A percentile compares a stretch with the other conserved stretches of the same genome.
Conservation (phyloP, 2,888 invertebrate genomes). For the Elaeidobius kamerunicus region DNA sequence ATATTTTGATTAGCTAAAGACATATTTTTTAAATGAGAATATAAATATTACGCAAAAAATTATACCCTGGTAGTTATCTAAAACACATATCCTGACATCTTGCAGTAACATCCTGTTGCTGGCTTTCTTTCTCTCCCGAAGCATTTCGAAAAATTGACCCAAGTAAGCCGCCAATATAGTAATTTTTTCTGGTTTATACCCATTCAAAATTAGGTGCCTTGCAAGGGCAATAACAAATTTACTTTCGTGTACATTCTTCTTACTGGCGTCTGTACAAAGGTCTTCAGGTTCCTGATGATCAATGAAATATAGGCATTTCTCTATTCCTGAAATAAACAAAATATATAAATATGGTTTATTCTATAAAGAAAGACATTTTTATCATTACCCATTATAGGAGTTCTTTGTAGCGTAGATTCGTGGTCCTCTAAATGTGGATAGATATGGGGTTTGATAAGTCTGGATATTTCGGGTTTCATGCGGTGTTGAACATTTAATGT, state of each 20-base stretch:
- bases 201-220: slow-evolving; percentile 59
- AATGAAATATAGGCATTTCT: slow-evolving; percentile 20
- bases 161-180: slow-evolving; percentile 72
- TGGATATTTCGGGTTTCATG: slow-evolving; percentile 67
- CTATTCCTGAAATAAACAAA: slow-evolving; percentile 10
- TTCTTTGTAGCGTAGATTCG: slow-evolving; percentile 32
- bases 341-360: no score
- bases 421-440: slow-evolving; percentile 65
- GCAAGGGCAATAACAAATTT: slow-evolving; percentile 60
- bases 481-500: slow-evolving; percentile 64
- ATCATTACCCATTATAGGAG: slow-evolving; percentile 14
- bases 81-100: slow-evolving; percentile 61
- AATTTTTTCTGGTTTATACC: slow-evolving; percentile 60
- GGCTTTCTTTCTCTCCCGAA: slow-evolving; percentile 47
- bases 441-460: slow-evolving; percentile 61
- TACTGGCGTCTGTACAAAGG: slow-evolving; percentile 56
- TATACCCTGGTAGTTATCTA: slow-evolving; percentile 71
- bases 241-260: slow-evolving; percentile 64
- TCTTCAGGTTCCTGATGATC: slow-evolving; percentile 49
- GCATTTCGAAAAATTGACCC: slow-evolving; percentile 63
- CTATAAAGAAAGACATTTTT: background rate
- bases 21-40: no score
- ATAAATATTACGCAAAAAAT: slow-evolving; percentile 7
- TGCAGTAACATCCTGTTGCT: slow-evolving; percentile 41
- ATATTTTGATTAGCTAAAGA: no score